Percentiles rank a stretch among this genome's conserved stretches.
These are phyloP conservation scores for Tribolium madens DNA, from an alignment of 1,140 invertebrate genomes.

Conservation along the genomic window DNA sequence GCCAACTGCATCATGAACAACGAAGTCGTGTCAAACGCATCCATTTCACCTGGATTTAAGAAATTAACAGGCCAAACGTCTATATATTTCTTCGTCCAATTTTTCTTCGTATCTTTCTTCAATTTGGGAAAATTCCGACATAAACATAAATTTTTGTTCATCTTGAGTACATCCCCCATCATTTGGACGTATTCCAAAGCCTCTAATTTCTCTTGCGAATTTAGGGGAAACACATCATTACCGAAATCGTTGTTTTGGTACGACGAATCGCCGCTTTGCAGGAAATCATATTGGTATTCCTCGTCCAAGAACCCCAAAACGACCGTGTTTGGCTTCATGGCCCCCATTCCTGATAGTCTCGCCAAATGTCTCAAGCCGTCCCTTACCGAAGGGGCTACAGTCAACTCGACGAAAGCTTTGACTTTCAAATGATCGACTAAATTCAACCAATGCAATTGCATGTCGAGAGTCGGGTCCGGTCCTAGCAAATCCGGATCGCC, in stretches of 20 bases:
- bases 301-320: conserved; percentile 90
- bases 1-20: conserved; percentile 97
- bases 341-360: conserved; percentile 93
- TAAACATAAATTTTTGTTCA: conserved; percentile 95
- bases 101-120: conserved; percentile 79
- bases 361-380: conserved; percentile 94
- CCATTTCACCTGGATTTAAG: conserved; percentile 80
- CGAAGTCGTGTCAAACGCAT: conserved; percentile 86
- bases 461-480: conserved; percentile 79
- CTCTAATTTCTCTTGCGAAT: conserved; percentile 63
- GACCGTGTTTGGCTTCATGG: conserved; percentile 99
- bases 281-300: conserved; percentile 80
- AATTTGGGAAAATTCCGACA: conserved; percentile 91
- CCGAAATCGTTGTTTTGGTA: conserved; percentile 64
- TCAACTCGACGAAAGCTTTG: conserved; percentile 98
- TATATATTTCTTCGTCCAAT: conserved; percentile 80
- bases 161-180: conserved; percentile 86
- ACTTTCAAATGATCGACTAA: conserved; percentile 69
- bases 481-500: conserved; percentile 70
- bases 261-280: conserved; percentile 69
- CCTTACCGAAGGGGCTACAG: conserved; percentile 84
- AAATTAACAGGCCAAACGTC: conserved; percentile 98
- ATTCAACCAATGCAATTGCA: conserved; percentile 88
- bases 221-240: conserved; percentile 66
- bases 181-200: conserved; percentile 88